Evolutionary conservation across 2,888 invertebrate species (phyloP).

Genomic region (Eupeodes luniger): DNA sequence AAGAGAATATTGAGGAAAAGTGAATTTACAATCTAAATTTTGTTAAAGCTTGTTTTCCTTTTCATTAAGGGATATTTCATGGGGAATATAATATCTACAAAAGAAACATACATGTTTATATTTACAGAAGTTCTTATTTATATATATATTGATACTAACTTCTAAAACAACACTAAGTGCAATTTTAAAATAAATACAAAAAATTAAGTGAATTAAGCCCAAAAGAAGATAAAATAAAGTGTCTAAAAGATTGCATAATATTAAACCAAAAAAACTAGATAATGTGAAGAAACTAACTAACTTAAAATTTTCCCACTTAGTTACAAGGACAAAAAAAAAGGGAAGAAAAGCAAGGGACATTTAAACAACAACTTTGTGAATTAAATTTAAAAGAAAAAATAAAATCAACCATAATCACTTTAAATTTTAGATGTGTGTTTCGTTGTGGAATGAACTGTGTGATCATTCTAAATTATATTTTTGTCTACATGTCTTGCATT

Average conservation of each 20-base stretch:
- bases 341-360: neutral
- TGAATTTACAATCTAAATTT: too few species aligned
- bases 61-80: neutral
- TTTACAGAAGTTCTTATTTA: neutral
- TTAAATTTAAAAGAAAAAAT: slow-evolving; percentile 20
- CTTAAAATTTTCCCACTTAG: slow-evolving; percentile 10
- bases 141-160: neutral
- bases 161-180: slow-evolving; percentile 16
- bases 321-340: neutral
- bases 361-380: slow-evolving; percentile 8
- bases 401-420: slow-evolving; percentile 66
- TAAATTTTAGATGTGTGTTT: slow-evolving; percentile 49
- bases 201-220: neutral
- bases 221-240: neutral
- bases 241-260: neutral
- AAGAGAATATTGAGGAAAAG: too few species aligned
- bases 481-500: slow-evolving; percentile 74
- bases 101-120: neutral
- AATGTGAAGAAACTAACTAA: neutral
- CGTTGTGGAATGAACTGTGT: slow-evolving; percentile 56
- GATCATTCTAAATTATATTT: slow-evolving; percentile 71
- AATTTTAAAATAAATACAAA: neutral
- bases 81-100: neutral
- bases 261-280: neutral
- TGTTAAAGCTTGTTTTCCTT: too few species aligned